These are phyloP conservation scores for Ascidia mentula DNA, from an alignment of 23 tunicate species.

Conservation along the genomic window DNA sequence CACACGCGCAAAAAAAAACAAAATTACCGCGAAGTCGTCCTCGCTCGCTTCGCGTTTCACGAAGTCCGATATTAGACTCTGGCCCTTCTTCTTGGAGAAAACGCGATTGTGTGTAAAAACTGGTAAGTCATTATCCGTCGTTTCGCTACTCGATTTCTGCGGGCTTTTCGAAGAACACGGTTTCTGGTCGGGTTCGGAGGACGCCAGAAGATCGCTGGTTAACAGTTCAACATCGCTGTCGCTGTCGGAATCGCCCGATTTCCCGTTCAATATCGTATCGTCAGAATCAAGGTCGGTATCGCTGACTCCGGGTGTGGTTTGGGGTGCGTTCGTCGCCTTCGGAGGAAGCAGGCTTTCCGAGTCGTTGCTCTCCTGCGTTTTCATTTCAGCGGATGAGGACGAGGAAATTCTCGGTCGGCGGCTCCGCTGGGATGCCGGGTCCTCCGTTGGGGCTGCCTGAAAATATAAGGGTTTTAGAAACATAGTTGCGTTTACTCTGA, in stretches of 20 bases:
- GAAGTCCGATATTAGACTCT: not conserved
- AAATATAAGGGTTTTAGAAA: too few species aligned
- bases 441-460: too few species aligned
- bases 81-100: not conserved
- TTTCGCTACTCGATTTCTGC: not conserved
- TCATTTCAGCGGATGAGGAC: not conserved
- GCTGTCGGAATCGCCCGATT: not conserved
- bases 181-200: not conserved
- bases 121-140: not conserved
- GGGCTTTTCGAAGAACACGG: not conserved
- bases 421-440: too few species aligned
- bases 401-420: not conserved
- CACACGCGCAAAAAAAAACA: too few species aligned
- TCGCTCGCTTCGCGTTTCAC: not conserved
- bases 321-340: not conserved
- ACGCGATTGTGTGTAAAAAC: not conserved
- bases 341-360: not conserved
- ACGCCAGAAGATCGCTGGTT: not conserved
- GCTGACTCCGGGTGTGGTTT: not conserved
- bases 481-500: too few species aligned
- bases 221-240: not conserved
- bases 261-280: not conserved
- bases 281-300: not conserved
- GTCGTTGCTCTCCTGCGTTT: not conserved
- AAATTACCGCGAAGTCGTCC: not conserved